These are phyloP conservation scores for Microcebus tavaratra DNA, from an alignment of 2,113 vertebrate species.

Conservation along the genomic window DNA sequence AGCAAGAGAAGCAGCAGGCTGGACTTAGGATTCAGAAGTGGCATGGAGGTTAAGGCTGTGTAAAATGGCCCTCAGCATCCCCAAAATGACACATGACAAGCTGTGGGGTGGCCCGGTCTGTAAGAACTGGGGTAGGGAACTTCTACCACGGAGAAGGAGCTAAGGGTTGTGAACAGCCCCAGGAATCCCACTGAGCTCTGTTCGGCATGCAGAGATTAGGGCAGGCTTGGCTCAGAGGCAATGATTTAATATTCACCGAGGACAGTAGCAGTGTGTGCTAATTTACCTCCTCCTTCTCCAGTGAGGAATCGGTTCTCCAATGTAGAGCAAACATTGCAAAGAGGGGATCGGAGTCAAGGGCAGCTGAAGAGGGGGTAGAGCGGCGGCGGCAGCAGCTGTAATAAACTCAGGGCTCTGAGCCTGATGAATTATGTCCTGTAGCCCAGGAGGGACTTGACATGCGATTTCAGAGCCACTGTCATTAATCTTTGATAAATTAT, in stretches of 20 bases:
- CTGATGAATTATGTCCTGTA: slow-evolving; percentile 31
- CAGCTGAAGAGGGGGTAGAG: neutral
- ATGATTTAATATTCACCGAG: neutral
- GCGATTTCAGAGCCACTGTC: neutral
- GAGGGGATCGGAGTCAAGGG: slow-evolving; percentile 16
- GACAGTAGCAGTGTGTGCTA: neutral
- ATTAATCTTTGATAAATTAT: slow-evolving; percentile 60
- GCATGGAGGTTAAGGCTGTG: neutral
- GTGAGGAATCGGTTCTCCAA: neutral
- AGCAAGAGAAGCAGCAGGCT: neutral
- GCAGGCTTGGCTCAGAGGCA: neutral
- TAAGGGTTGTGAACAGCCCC: neutral
- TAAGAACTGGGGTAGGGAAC: neutral
- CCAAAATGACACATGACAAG: neutral
- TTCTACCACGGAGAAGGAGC: neutral
- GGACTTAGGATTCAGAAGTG: neutral
- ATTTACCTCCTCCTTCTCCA: neutral
- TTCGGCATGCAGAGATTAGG: neutral
- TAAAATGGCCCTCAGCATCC: neutral
- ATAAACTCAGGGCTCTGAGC: neutral
- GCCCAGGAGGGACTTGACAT: neutral
- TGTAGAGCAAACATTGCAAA: neutral
- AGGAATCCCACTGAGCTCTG: neutral
- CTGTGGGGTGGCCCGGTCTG: neutral
- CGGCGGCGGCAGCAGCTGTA: neutral